Evolutionary conservation across 2,113 vertebrate species (phyloP), one percentile per base, ranked within the genome.

Genomic region (Pelmatolapia mariae): DNA sequence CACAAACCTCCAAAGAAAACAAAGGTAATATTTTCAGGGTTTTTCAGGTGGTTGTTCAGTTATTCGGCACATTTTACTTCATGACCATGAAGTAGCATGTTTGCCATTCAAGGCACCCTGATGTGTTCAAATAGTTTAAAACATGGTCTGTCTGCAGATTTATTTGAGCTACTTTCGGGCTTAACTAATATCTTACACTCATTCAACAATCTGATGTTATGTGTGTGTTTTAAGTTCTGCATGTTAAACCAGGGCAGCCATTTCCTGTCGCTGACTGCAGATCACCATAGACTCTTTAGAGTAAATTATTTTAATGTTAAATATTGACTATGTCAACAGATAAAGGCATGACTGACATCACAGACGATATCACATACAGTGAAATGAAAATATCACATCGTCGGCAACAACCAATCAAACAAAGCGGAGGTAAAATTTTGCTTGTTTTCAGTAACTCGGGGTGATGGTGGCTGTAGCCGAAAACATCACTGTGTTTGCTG

Each of bases 151-250:
- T 57, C 11, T 26, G 54, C 54, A 15, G 24, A 8, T 57, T 61
- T 61, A 29, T 61, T 61, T 61, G 15, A 10, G 57, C 26, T 29
- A 18, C 57, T 29, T 29, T 31, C 0, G 0, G 57, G 57, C 57
- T 61, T 66, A 66, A 66, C 61, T 66, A 66, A 66, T 5, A 8
- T 38, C 10, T 66, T 71, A 15, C n/a, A 24, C n/a, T 9, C 0
- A 43, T 4, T 43, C 12, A 40, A 40, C 33, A n/a, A 22, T 68
- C 0, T 0, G 7, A 68, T 0, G 8, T 71, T 43, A 1, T 38
- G n/a, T 56, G n/a, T 9, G 16, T 0, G 10, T 71, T 71, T 24
- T 43, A 71, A 71, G 0, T 71, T 71, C 36, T 71, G n/a, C 66
- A 43, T 71, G 36, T 71, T 16, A 43, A 71, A 10, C 66, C 66